Conservation (phyloP, 2,113 vertebrate genomes). For the Perognathus longimembris region DNA sequence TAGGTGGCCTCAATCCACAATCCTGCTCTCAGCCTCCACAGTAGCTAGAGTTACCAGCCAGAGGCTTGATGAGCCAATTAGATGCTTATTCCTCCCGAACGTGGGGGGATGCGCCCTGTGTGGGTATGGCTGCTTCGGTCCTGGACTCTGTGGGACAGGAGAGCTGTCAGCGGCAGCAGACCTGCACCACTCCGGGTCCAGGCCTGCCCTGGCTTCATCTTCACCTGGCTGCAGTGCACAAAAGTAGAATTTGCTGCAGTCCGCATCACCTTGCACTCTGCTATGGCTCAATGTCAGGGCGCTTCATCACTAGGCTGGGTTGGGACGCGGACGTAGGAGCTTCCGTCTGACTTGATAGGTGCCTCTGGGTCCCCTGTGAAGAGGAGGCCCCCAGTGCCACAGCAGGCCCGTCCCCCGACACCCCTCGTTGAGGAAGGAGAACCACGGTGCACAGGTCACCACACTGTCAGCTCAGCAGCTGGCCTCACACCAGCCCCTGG, state of each 20-base stretch:
- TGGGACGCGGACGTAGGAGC: not conserved
- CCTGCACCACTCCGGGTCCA: no score
- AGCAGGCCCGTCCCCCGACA: no score
- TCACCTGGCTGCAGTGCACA: not conserved
- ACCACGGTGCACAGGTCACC: no score
- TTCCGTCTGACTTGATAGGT: not conserved
- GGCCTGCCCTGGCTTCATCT: not conserved
- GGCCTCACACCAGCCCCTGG: no score
- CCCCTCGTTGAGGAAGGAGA: no score
- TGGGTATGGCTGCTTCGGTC: not conserved
- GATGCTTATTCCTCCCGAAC: not conserved
- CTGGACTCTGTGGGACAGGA: not conserved
- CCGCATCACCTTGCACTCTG: no score
- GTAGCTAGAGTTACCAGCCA: no score
- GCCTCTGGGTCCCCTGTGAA: no score
- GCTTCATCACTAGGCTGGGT: not conserved
- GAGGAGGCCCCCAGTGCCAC: no score
- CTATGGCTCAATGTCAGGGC: not conserved
- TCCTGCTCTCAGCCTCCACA: no score
- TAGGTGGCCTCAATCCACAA: not conserved
- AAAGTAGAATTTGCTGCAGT: not conserved
- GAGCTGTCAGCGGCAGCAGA: no score
- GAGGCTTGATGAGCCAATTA: not conserved
- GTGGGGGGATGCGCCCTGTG: not conserved
- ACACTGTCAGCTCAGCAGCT: no score